Base-by-base conservation (phyloP, 2,113 vertebrate species). In the Etia nguti region DNA sequence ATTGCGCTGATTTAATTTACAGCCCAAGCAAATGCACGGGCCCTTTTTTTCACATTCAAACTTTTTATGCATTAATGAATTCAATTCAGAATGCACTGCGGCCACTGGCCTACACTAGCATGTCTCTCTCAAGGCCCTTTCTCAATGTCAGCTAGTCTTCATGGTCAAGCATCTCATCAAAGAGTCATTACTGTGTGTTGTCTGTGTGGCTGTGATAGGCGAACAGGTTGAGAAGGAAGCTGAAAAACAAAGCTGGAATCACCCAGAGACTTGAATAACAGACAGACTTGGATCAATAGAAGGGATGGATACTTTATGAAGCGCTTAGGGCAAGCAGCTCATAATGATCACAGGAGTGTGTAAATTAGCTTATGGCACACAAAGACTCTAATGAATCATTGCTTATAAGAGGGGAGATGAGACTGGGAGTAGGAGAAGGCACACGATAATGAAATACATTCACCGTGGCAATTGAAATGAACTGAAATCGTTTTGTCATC, bases 121-220 rank as follows among this genome's bases (percentile, higher is more conserved):
- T 20, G 55, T 10, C 6, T 36, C 59, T 79, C 36, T 81, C 65
- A 79, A 75, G 85, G 88, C 55, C 52, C 77, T 79, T 85, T 46
- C 56, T 88, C 90, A 90, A 73, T 91, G 91, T 92, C 88, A 54
- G 57, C 43, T 57, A 6, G 18, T 88, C 81, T 82, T 90, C 91
- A 92, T 57, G 86, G 88, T 88, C 87, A 86, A 87, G 55, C 65
- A 65, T 79, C 89, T 89, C 82, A 82, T 92, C 88, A 90, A 83
- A 86, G 16, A 79, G 31, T 31, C 82, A 59, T 90, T 85, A 62
- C 56, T n/a, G 46, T 29, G 36, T 36, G 50, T 73, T 82, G 80
- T 88, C 48, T 55, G 46, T 46, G 41, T 81, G 34, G 65, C 81
- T 82, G 34, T 81, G 85, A 85, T 43, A 65, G 11, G 20, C 11